A percentile compares a stretch with the other conserved stretches of the same genome.
phyloP scores from a whole-genome alignment of 1,140 invertebrate genomes.

The Anastatus disparis region DNA sequence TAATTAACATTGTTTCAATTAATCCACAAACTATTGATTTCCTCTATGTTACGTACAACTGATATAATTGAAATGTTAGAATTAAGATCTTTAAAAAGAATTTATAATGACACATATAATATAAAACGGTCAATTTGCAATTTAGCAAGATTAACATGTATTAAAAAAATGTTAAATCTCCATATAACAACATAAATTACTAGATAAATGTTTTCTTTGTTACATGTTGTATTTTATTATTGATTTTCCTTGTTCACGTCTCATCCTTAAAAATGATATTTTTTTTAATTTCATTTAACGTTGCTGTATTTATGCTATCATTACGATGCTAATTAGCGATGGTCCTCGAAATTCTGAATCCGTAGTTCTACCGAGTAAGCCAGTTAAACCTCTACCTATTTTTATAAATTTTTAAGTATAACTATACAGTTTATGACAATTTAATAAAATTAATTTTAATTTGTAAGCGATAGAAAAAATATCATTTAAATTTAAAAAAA shows the following conservation, averaged over 20 bases:
- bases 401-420: too few relatives aligned
- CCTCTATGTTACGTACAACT: conserved; percentile 29
- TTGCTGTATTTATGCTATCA: too few relatives aligned
- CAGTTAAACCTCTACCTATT: too few relatives aligned
- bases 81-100: conserved; percentile 28
- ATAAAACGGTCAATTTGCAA: conserved; percentile 54
- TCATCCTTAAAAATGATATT: too few relatives aligned
- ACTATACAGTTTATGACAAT: too few relatives aligned
- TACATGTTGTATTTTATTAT: conserved; percentile 35
- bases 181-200: conserved; percentile 49
- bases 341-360: too few relatives aligned
- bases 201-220: conserved; percentile 56
- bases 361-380: too few relatives aligned
- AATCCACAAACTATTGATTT: conserved; percentile 31
- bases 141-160: conserved; percentile 52
- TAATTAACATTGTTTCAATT: conserved; percentile 20
- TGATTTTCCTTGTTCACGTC: background rate
- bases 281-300: too few relatives aligned
- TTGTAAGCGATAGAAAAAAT: too few relatives aligned
- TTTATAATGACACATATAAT: conserved; percentile 25
- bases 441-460: too few relatives aligned
- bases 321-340: too few relatives aligned
- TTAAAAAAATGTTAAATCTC: conserved; percentile 51
- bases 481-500: too few relatives aligned
- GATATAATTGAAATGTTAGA: conserved; percentile 22